Evolutionary conservation across 1,140 invertebrate genomes (phyloP).

Genomic region (Hesperophylax magnus): DNA sequence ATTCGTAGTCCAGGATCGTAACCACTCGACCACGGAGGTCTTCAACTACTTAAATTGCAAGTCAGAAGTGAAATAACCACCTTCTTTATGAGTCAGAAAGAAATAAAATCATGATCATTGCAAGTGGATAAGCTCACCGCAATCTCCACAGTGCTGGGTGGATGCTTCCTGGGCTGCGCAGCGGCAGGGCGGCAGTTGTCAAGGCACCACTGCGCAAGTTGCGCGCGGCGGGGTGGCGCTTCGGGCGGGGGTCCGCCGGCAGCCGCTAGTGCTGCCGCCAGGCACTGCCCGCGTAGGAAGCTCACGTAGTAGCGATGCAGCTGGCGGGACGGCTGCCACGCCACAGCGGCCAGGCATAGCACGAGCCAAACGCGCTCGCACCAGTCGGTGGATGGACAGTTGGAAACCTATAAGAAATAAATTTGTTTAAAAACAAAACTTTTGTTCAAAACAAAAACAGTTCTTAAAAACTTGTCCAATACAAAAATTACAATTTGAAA

Average conservation of each 20-base stretch:
- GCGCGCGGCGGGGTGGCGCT: constrained; percentile 61
- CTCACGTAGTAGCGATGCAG: constrained; percentile 77
- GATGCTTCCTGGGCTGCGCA: constrained; percentile 84
- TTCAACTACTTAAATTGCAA: too few relatives aligned
- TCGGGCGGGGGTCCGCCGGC: not conserved
- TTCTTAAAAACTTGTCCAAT: too few relatives aligned
- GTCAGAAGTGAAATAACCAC: too few relatives aligned
- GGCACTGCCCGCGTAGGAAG: constrained; percentile 63
- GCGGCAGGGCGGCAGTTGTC: constrained; percentile 93
- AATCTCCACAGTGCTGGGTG: constrained; percentile 94
- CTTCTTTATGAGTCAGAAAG: too few relatives aligned
- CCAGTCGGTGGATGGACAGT: constrained; percentile 87
- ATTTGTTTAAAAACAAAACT: too few relatives aligned
- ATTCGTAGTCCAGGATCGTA: too few relatives aligned
- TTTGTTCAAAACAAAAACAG: too few relatives aligned
- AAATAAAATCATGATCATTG: too few relatives aligned
- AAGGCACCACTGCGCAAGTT: constrained; percentile 95
- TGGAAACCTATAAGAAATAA: constrained; percentile 74
- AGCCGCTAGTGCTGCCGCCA: constrained; percentile 45
- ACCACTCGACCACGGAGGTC: too few relatives aligned
- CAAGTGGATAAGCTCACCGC: constrained; percentile 75
- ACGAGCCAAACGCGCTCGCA: constrained; percentile 90
- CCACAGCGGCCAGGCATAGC: constrained; percentile 89
- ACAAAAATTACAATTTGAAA: too few relatives aligned
- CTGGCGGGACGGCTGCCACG: constrained; percentile 92